Base-by-base conservation (phyloP, 2,113 vertebrate species). In the Barbus barbus region DNA sequence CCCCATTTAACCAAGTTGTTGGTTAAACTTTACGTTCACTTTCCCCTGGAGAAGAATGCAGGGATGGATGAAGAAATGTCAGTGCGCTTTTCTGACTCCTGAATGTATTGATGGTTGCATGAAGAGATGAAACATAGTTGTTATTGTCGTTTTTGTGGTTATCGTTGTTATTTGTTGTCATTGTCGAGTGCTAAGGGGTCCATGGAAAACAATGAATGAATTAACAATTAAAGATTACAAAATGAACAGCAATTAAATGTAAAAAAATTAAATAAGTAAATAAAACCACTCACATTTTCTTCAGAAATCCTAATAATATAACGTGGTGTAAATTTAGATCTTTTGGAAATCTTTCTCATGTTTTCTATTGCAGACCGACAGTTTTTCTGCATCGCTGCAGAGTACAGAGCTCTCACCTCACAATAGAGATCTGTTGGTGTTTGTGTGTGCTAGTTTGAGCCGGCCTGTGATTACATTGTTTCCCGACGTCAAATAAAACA, bases 401-500 rank as follows among this genome's bases (percentile, higher is more conserved):
- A 31, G 46, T 16, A 75, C 28, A 24, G 33, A 58, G 53, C 31
- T 13, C 36, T 61, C 36, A 24, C 51, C 33, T 41, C 56, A 38
- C n/a, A 46, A 48, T 6, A 26, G 56, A 53, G 12, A 28, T 41
- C 38, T 77, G 74, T 82, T 73, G 48, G 38, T 76, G 26, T 61
- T 41, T 46, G 41, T 74, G 41, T 26, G 22, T 2, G 16, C 24
- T 58, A 44, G 67, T 63, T 51, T 56, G 69, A 82, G 85, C 78
- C 46, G 8, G 22, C 22, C 77, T 67, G 31, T 69, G 63, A 87
- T 84, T 84, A 44, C 28, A 81, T 58, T 81, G 79, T 44, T 76
- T 84, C 78, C 31, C 3, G 53, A 83, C 76, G 38, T 83, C 71
- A 75, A 76, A 83, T 75, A 75, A 83, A 75, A 63, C 56, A 24